A percentile compares a stretch with the other conserved stretches of the same genome.
Evolutionary conservation across 2,888 invertebrate species (phyloP).

Genomic region (Microplitis manilae): DNA sequence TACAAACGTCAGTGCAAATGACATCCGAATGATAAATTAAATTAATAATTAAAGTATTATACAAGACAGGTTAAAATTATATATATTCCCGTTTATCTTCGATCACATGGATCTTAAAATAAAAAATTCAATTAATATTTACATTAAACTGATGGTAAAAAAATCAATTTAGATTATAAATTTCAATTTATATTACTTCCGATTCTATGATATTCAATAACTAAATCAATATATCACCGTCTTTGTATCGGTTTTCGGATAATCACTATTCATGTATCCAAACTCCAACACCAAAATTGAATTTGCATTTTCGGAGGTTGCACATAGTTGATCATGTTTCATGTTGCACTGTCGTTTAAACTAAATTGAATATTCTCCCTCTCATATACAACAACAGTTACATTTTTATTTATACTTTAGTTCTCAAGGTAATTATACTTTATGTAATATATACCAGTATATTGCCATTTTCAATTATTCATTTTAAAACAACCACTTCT

Average conservation of each 20-base stretch:
- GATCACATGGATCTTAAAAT: not conserved
- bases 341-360: constrained; percentile 1
- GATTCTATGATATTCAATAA: not conserved
- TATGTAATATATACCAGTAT: not conserved
- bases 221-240: not conserved
- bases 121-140: not conserved
- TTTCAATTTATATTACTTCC: constrained; percentile 1
- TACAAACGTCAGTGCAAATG: too few species aligned
- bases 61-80: not conserved
- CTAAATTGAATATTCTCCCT: not conserved
- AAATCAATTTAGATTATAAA: not conserved
- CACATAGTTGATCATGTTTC: not conserved
- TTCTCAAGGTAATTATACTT: not conserved
- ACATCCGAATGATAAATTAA: too few species aligned
- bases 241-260: not conserved
- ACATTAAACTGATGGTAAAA: not conserved
- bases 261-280: not conserved
- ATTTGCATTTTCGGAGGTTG: not conserved
- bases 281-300: not conserved
- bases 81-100: not conserved
- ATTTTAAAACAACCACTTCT: too few species aligned
- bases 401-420: not conserved
- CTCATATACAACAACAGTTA: not conserved
- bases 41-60: too few species aligned
- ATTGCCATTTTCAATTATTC: too few species aligned